Evolutionary conservation across 2,113 vertebrate genomes (phyloP), one percentile per base, ranked within the genome.

Genomic region (Podarcis cretensis): DNA sequence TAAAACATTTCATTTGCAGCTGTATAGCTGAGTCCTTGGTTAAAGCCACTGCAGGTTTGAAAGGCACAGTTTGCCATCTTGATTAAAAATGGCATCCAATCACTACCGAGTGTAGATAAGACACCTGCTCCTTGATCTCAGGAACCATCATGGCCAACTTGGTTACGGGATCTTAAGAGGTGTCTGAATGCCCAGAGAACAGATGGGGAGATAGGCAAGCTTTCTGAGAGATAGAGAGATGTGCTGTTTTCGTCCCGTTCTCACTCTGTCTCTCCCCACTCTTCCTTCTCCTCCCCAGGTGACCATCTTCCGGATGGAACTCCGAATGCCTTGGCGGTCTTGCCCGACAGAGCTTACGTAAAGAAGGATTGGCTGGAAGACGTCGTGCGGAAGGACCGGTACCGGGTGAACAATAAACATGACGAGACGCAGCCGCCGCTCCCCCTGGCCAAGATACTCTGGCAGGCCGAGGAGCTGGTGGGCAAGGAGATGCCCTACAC

Each of bases 381-480:
- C 0, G 93, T 98, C 35, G 94, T 94, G 7, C 95, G 95, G 74
- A 88, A 4, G 0, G 7, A 95, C 48, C 0, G 12, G 13, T 98
- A 96, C 93, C 1, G 1, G 5, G 90, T 98, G 89, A 98, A 97
- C 93, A 98, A 98, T 85, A 54, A 76, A 20, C 93, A 97, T 85
- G 98, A 98, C 16, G 0, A 91, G 0, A 69, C 94, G 35, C 95
- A 95, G 9, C 3, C 87, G 2, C 96, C 97, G 0, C 95, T 43
- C 0, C 66, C 91, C 0, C 57, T 87, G 12, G 0, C 2, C 0
- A 20, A 86, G n/a, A 98, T 98, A 59, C 82, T 97, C 73, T 73
- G 1, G 16, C 92, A 96, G 16, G 97, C 97, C 0, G 3, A 92
- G 20, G 8, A 12, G 0, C 16, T 68, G 88, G 89, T 98, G 84